Evolutionary conservation across 2,888 invertebrate species (phyloP).

Genomic region (Thecophora atra): DNA sequence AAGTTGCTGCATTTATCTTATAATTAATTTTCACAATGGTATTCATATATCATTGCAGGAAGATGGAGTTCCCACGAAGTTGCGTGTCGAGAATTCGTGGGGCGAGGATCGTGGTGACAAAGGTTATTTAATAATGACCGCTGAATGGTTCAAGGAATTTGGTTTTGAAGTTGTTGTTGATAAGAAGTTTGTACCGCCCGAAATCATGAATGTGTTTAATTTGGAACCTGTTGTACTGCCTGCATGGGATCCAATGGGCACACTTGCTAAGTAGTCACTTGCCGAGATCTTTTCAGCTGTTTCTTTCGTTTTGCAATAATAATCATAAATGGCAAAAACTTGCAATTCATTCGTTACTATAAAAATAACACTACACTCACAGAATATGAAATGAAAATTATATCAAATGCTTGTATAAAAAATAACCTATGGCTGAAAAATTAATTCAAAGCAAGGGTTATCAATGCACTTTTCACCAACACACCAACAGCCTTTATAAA

Average conservation of each 20-base stretch:
- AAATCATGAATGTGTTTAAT: constrained; percentile 79
- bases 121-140: constrained; percentile 84
- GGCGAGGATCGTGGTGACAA: constrained; percentile 89
- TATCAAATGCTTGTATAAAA: background rate
- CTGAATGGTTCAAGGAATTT: constrained; percentile 89
- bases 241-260: constrained; percentile 96
- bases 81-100: constrained; percentile 93
- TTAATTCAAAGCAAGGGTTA: no score
- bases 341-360: background rate
- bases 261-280: constrained; percentile 69
- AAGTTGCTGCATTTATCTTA: constrained; percentile 57
- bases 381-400: no score
- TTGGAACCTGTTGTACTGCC: constrained; percentile 82
- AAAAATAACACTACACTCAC: no score
- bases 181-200: constrained; percentile 79
- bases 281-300: background rate
- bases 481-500: constrained; percentile 5
- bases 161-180: constrained; percentile 90
- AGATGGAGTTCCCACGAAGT: constrained; percentile 75
- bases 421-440: no score
- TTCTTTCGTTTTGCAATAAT: constrained; percentile 8
- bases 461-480: constrained; percentile 47
- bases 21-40: background rate
- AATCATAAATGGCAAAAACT: constrained; percentile 7
- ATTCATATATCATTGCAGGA: constrained; percentile 64